Base-by-base conservation (phyloP, 2,797 vertebrate species). In the Sebastes kiyomatsui region DNA sequence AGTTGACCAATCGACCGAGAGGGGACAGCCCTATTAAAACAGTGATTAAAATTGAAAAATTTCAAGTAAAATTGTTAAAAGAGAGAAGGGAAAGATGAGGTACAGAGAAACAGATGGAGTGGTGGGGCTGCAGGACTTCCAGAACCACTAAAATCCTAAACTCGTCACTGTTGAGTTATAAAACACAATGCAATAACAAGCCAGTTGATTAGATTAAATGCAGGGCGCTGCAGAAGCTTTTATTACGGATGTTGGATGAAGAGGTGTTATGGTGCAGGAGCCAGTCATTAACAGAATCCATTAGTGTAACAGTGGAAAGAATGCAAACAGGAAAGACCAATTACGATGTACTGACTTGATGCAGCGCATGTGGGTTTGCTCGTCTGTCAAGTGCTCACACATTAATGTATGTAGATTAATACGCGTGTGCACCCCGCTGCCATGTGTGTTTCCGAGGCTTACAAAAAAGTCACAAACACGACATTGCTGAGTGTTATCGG, bases 281-380 rank as follows among this genome's bases (percentile, higher is more conserved):
- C 80, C 75, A 83, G 92, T 94, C 90, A 95, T 94, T 94, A 95
- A 81, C 84, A 83, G 79, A 86, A 85, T 85, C 92, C 94, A 96
- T 95, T 95, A 94, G 90, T 80, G 87, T 75, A 89, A 73, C 54
- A 73, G 80, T 65, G 82, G 82, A 80, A 77, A 80, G 81, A 87
- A 87, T 88, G 91, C 81, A 94, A 92, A 94, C 80, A 90, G 73
- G 52, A 77, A 80, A 84, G 82, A 85, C 86, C 89, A 87, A 90
- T 90, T 67, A 89, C 9, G 23, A 85, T 62, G 67, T 32, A 59
- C 58, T 65, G 69, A 75, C 73, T 74, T 73, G 56, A 82, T 77
- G 73, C 6, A 69, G 77, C 56, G 18, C 62, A 81, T 64, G 72
- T 67, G 65, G 20, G 35, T 77, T 80, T 35, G 14, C 67, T 9